Percentiles rank a stretch among this genome's conserved stretches.
Conservation (phyloP, 92 coral and sea anemone genomes). For the Zoanthus gigantus region DNA sequence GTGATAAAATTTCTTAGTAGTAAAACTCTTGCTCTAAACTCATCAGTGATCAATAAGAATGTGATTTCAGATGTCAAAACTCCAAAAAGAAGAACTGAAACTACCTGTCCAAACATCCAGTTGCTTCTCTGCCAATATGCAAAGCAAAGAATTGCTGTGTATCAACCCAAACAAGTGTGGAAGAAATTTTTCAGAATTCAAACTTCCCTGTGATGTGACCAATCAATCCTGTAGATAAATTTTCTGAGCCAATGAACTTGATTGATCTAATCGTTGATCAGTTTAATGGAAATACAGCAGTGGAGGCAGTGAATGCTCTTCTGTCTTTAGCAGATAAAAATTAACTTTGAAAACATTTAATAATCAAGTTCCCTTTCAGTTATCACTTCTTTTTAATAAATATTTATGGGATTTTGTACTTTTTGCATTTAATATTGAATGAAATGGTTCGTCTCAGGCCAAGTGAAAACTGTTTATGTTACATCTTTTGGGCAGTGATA, state of each 20-base stretch:
- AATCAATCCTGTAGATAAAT: background rate
- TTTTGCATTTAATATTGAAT: too few species aligned
- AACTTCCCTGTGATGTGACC: background rate
- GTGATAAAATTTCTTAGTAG: slow-evolving; percentile 45
- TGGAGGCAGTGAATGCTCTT: background rate
- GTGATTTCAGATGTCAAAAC: slow-evolving; percentile 56
- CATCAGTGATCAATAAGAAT: slow-evolving; percentile 17
- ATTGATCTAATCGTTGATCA: background rate
- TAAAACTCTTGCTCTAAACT: background rate
- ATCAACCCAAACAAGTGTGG: background rate
- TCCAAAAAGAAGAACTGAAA: slow-evolving; percentile 60
- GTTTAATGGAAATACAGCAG: background rate
- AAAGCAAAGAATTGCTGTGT: background rate
- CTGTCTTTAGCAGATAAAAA: background rate
- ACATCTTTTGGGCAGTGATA: too few species aligned
- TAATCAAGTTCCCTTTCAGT: too few species aligned
- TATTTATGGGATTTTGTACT: too few species aligned
- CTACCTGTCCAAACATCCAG: background rate
- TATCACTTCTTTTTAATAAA: too few species aligned
- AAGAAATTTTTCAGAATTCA: background rate
- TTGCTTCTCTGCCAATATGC: background rate
- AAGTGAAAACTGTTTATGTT: too few species aligned
- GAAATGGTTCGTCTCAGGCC: too few species aligned
- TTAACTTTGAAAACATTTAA: background rate
- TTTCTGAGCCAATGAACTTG: too few species aligned